Percentiles rank a stretch among this genome's conserved stretches.
Evolutionary conservation across 1,140 invertebrate species (phyloP).

Genomic region (Leptopilina boulardi): DNA sequence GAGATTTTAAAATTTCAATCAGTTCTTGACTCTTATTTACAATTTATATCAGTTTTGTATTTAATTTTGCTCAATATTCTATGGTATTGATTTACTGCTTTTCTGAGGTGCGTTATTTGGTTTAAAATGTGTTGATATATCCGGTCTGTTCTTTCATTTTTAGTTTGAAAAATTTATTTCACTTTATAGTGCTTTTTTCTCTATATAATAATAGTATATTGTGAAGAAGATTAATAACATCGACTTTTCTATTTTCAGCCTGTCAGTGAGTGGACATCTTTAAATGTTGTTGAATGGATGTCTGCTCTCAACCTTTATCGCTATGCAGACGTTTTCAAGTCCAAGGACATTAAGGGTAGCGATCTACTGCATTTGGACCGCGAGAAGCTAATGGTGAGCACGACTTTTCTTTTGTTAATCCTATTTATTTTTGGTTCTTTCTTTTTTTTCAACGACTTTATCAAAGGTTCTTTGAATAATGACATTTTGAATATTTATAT

Average conservation of each 20-base stretch:
- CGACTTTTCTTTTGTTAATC: neutral
- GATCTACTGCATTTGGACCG: conserved; percentile 82
- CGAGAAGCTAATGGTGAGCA: conserved; percentile 83
- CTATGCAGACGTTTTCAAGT: conserved; percentile 85
- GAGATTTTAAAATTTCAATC: neutral
- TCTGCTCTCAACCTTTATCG: conserved; percentile 83
- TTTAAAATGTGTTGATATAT: neutral
- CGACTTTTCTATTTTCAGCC: conserved; percentile 76
- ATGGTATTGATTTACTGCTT: neutral
- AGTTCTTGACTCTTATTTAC: neutral
- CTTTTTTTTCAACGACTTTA: neutral
- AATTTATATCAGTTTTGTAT: neutral
- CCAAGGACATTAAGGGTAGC: conserved; percentile 83
- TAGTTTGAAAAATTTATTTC: neutral
- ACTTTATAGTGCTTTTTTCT: neutral
- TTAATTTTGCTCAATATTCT: neutral
- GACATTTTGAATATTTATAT: neutral
- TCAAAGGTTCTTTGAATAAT: neutral
- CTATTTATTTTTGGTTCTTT: neutral
- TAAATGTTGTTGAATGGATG: conserved; percentile 87
- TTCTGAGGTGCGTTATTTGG: neutral
- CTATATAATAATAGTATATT: neutral
- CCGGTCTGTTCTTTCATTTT: neutral
- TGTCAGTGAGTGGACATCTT: conserved; percentile 82
- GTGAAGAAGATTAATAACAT: conserved; percentile 41